Evolutionary conservation across 2,888 invertebrate genomes (phyloP), one percentile per base, ranked within the genome.

Genomic region (Hydraecia micacea): DNA sequence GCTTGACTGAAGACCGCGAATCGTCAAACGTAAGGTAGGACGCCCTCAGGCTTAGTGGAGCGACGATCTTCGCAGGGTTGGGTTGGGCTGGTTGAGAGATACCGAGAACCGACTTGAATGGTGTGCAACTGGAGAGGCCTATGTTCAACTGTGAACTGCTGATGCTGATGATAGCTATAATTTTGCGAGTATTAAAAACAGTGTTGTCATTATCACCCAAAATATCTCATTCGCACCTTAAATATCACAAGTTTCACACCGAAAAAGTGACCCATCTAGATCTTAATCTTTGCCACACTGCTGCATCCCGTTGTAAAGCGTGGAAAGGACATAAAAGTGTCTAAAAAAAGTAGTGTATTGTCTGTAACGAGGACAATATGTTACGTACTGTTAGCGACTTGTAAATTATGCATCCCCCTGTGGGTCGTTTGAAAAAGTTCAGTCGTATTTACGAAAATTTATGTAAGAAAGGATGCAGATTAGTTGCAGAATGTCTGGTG

Each of bases 261-360:
- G 39, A 69, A 60, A 15, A 46, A 73, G 49, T 77, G 55, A 5
- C 73, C 21, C 13, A 75, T 66, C 78, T 83, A 68, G 32, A 74
- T 79, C 15, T 73, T 90, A 89, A 75, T 93, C 93, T 93, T 85
- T 92, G 92, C n/a, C 75, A 28, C 72, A 78, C 86, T 88, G 81
- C 86, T 86, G 85, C 87, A 90, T 91, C 91, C 87, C 90, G 89
- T 91, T 90, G 87, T 90, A 85, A 85, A 89, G 84, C 84, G 86
- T 82, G 83, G 79, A 89, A 91, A 91, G 89, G 85, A 89, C 86
- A 92, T 91, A 92, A 92, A 90, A 90, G 84, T 89, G 89, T 89
- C 89, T 87, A 86, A 90, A 91, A 92, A 91, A 90, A 85, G 73
- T 82, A 79, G 80, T 82, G 87, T 86, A 89, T 87, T 82, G 87